Percentiles rank a stretch among this genome's conserved stretches.
Conservation (phyloP, 2,113 vertebrate genomes). For the Elephas maximus region DNA sequence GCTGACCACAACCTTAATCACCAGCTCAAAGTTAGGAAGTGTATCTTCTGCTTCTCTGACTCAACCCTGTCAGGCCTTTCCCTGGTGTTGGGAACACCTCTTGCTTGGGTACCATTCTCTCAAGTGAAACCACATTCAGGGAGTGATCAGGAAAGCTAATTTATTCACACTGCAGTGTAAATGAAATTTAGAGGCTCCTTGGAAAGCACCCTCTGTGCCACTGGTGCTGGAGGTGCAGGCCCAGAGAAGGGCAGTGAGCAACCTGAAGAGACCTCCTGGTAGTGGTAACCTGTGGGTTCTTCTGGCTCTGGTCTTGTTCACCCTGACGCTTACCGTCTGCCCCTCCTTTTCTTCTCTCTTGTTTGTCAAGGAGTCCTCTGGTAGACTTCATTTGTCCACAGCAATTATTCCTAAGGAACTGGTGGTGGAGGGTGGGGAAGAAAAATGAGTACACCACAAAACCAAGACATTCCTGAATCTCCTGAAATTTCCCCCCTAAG, state of each 20-base stretch:
- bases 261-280: fast-evolving
- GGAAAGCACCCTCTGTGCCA: background rate
- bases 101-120: background rate
- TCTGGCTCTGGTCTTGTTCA: background rate
- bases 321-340: background rate
- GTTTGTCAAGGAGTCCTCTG: background rate
- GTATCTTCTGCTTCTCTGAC: background rate
- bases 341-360: background rate
- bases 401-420: conserved; percentile 70
- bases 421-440: background rate
- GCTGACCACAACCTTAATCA: no score
- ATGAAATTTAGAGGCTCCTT: background rate
- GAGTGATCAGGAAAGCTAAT: background rate
- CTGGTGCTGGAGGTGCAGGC: background rate
- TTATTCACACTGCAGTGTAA: background rate
- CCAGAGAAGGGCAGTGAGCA: background rate
- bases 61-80: background rate
- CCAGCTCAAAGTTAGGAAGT: background rate
- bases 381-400: conserved; percentile 42
- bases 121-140: background rate
- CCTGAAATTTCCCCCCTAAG: conserved; percentile 49
- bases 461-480: conserved; percentile 51
- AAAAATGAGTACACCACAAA: background rate
- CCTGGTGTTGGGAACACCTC: background rate
- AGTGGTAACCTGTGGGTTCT: background rate